Percentiles rank a stretch among this genome's conserved stretches.
Conservation (phyloP, 2,888 invertebrate genomes). For the Strigamia transsilvanica region DNA sequence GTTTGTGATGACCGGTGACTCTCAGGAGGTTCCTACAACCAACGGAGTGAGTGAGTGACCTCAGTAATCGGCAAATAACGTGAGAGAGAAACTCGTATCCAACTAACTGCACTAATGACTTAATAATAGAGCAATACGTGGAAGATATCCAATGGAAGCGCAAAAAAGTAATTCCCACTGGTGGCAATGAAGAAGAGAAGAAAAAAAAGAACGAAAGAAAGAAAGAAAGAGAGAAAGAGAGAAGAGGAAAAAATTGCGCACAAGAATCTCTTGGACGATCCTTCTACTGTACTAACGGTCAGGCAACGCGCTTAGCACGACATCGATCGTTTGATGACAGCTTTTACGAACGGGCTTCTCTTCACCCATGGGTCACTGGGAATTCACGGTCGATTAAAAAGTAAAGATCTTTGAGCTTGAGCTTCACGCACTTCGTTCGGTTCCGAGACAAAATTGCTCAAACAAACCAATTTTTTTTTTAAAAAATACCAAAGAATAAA, state of each 20-base stretch:
- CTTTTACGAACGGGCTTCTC: slow-evolving; percentile 16
- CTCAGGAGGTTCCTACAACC: slow-evolving; percentile 33
- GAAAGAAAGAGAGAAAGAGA: background rate
- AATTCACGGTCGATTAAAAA: slow-evolving; percentile 48
- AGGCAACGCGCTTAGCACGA: slow-evolving; percentile 19
- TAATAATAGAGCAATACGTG: slow-evolving; percentile 49
- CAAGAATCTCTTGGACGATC: slow-evolving; percentile 6
- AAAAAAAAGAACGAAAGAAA: background rate
- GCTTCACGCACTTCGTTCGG: background rate
- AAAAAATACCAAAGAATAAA: background rate
- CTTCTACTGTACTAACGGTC: background rate
- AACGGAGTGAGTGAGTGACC: slow-evolving; percentile 39
- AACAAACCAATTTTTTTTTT: no score
- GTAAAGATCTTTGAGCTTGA: slow-evolving; percentile 22
- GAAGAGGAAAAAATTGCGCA: background rate
- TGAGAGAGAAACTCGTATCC: slow-evolving; percentile 49
- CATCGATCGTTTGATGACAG: slow-evolving; percentile 46
- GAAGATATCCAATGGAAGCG: slow-evolving; percentile 3
- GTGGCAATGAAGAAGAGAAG: background rate
- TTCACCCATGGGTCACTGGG: slow-evolving; percentile 35
- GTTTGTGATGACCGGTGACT: slow-evolving; percentile 33
- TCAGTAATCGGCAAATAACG: slow-evolving; percentile 45
- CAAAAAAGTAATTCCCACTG: background rate
- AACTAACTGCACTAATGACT: slow-evolving; percentile 49
- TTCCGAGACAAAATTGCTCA: background rate